Base-by-base conservation (phyloP, 2,113 vertebrate genomes). In the Raja brachyura region DNA sequence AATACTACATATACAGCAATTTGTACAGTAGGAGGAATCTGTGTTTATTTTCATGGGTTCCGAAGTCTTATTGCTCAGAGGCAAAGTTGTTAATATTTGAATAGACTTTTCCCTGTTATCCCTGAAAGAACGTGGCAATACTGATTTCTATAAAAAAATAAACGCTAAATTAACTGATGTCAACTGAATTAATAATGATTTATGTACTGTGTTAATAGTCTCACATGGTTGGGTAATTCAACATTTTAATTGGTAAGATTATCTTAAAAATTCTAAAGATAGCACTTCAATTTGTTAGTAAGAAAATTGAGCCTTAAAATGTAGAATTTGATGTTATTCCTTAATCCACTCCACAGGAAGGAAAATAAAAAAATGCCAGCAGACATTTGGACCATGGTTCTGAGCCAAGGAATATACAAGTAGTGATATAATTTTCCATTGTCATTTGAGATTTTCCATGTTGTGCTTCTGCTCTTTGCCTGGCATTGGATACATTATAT, bases 121-220 rank as follows among this genome's bases (percentile, higher is more conserved):
- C 33, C 18, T 48, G 18, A 48, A 13, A 92, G 8, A 73, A 39
- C 66, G 33, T 48, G 31, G 66, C 31, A 70, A 74, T 90, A 54
- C 68, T 5, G 33, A 92, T 25, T 66, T 63, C 28, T 18, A 66
- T 33, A 68, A 73, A 68, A 70, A 73, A 92, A 79, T 13, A 70
- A n/a, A 6, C 66, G 48, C 8, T 22, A 22, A 92, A 92, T 92
- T 73, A 92, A 92, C 68, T 25, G 33, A 54, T 8, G 68, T 92
- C 90, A 92, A 11, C 68, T 28, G 39, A 92, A 54, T 90, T 90
- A 90, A 68, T 90, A 90, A 9, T 90, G n/a, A 90, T 92, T 92
- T 54, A 92, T 74, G 68, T 54, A 48, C 90, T 25, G 9, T 74
- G 66, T 92, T 54, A 54, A 74, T 92, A 70, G 20, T 28, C 68